A percentile compares a stretch with the other conserved stretches of the same genome.
These are phyloP conservation scores for Marisa cornuarietis DNA, from an alignment of 1,140 invertebrate genomes.

Conservation along the genomic window DNA sequence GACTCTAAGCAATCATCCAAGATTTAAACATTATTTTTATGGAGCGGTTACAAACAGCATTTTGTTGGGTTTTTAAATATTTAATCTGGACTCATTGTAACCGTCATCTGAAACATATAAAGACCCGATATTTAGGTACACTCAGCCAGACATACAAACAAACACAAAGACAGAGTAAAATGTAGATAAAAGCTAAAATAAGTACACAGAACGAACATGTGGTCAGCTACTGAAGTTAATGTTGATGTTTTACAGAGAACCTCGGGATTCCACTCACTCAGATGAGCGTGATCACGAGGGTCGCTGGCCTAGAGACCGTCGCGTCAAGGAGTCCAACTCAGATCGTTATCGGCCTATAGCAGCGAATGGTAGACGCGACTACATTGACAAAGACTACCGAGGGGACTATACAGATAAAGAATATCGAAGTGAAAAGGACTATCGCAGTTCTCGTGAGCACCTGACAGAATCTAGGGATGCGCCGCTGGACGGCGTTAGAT, in stretches of 20 bases:
- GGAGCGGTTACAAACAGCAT: no score
- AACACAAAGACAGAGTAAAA: no score
- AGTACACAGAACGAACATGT: no score
- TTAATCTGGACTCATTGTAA: no score
- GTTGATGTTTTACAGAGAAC: conserved; percentile 21
- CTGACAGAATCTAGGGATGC: conserved; percentile 30
- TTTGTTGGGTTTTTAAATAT: no score
- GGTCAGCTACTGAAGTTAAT: no score
- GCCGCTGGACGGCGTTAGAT: conserved; percentile 10
- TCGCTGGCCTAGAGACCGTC: conserved; percentile 22
- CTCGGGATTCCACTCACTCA: conserved; percentile 20
- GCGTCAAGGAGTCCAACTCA: conserved; percentile 33
- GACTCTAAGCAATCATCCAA: no score
- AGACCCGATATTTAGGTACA: no score
- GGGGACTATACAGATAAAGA: conserved; percentile 20
- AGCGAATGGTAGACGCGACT: conserved; percentile 38
- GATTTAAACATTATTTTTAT: no score
- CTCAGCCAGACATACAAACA: no score
- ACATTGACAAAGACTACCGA: conserved; percentile 24
- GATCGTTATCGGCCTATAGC: conserved; percentile 46
- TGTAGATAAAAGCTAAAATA: no score
- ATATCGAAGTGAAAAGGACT: conserved; percentile 14
- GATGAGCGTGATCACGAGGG: conserved; percentile 34
- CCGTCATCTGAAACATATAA: no score
- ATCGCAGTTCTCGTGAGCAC: conserved; percentile 40